These are phyloP conservation scores for Conus betulinus DNA, from an alignment of 1,140 invertebrate species.

Conservation along the genomic window DNA sequence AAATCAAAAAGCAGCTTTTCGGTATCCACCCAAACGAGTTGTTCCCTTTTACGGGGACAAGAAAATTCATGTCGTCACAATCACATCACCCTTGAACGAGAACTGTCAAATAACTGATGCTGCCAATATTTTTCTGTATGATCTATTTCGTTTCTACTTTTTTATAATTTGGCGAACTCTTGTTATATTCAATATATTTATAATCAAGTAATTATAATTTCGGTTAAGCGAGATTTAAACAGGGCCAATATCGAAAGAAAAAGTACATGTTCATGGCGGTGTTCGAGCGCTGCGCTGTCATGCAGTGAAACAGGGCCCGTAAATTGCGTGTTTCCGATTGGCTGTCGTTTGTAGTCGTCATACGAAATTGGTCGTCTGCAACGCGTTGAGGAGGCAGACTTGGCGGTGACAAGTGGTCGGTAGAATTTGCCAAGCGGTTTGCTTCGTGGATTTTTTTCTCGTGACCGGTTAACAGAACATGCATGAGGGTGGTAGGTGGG, in stretches of 20 bases:
- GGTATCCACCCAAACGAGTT: conserved; percentile 41
- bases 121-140: neutral
- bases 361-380: too few relatives aligned
- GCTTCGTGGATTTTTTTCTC: too few relatives aligned
- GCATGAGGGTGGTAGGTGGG: too few relatives aligned
- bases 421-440: too few relatives aligned
- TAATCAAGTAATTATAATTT: neutral
- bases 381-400: too few relatives aligned
- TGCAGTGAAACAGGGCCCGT: too few relatives aligned
- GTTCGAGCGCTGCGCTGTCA: too few relatives aligned
- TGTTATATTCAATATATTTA: neutral
- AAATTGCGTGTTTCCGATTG: too few relatives aligned
- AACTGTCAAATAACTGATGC: neutral
- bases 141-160: neutral
- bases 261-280: neutral
- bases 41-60: conserved; percentile 53
- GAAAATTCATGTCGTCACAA: conserved; percentile 61
- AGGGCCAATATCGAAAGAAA: neutral
- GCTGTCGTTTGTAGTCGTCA: too few relatives aligned
- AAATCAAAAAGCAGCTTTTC: conserved; percentile 31
- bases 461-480: too few relatives aligned
- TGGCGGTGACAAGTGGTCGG: too few relatives aligned
- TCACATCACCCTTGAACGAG: neutral
- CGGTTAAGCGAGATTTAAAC: neutral
- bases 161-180: neutral